Conservation (phyloP, 2,797 vertebrate species). For the Smutsia temminckii region DNA sequence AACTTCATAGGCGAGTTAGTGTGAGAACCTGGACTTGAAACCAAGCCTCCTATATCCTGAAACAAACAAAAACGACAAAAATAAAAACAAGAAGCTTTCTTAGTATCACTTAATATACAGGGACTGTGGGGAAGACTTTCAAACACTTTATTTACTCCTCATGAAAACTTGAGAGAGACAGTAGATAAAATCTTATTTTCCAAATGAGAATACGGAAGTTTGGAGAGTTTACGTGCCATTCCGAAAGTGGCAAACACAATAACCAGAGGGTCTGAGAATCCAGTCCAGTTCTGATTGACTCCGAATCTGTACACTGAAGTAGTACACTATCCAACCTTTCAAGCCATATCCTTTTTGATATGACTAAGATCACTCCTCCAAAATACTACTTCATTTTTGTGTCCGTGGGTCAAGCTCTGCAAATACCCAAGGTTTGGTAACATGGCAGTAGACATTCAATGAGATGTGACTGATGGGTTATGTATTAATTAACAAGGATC, state of each 20-base stretch:
- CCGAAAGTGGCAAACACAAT: not conserved
- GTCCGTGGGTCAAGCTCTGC: not conserved
- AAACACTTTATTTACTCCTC: not conserved
- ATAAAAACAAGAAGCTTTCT: not conserved
- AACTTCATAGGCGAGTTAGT: not conserved
- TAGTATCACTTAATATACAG: not conserved
- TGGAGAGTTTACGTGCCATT: not conserved
- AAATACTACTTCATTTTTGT: not conserved
- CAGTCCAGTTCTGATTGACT: not conserved
- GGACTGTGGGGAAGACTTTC: not conserved
- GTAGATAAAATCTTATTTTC: not conserved
- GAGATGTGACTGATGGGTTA: not conserved
- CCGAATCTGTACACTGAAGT: not conserved
- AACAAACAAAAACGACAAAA: not conserved
- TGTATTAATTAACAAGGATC: not conserved
- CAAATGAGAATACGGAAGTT: not conserved
- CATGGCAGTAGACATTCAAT: not conserved
- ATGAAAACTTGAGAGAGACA: not conserved
- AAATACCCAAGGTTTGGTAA: not conserved
- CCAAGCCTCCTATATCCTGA: not conserved
- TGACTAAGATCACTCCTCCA: not conserved
- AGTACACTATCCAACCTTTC: not conserved
- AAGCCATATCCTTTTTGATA: not conserved
- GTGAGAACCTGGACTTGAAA: not conserved
- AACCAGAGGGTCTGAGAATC: not conserved